A percentile compares a stretch with the other conserved stretches of the same genome.
These are phyloP conservation scores for Leptobrachium leishanense DNA, from an alignment of 2,113 vertebrate species.

Conservation along the genomic window DNA sequence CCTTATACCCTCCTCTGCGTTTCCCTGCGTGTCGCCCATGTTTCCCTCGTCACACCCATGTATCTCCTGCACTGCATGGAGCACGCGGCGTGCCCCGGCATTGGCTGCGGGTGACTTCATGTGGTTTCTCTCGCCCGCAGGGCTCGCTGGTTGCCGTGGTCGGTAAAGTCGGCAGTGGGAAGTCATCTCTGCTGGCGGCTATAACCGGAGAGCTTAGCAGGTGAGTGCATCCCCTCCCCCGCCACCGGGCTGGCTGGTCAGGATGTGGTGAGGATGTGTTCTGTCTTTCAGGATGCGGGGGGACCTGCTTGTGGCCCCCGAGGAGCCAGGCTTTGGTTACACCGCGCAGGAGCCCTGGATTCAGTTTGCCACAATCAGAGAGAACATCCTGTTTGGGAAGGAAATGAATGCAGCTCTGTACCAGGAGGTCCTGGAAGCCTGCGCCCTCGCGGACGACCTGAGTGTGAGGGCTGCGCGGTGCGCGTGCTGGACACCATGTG, in stretches of 20 bases:
- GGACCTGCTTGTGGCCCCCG: slow-evolving; percentile 70
- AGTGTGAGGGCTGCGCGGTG: slow-evolving; percentile 66
- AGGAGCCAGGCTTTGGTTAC: slow-evolving; percentile 84
- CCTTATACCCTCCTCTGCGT: too few species aligned
- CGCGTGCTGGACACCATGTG: too few species aligned
- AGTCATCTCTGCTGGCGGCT: slow-evolving; percentile 88
- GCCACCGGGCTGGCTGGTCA: neutral
- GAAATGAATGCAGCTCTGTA: slow-evolving; percentile 79
- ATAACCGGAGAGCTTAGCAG: slow-evolving; percentile 88
- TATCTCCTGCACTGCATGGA: too few species aligned
- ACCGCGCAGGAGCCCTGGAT: slow-evolving; percentile 93
- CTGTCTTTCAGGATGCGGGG: slow-evolving; percentile 71
- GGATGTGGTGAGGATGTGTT: neutral
- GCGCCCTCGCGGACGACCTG: slow-evolving; percentile 86
- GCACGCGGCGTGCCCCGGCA: too few species aligned
- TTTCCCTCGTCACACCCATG: too few species aligned
- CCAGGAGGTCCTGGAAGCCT: slow-evolving; percentile 82
- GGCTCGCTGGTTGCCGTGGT: slow-evolving; percentile 85
- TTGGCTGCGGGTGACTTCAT: too few species aligned
- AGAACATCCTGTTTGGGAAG: slow-evolving; percentile 92
- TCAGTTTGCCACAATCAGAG: slow-evolving; percentile 87
- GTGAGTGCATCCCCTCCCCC: slow-evolving; percentile 61
- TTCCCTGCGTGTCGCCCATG: too few species aligned
- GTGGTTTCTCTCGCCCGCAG: slow-evolving; percentile 60
- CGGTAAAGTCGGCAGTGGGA: slow-evolving; percentile 93